phyloP scores from a whole-genome alignment of 2,113 vertebrate genomes.

The Brachirus orientalis region DNA sequence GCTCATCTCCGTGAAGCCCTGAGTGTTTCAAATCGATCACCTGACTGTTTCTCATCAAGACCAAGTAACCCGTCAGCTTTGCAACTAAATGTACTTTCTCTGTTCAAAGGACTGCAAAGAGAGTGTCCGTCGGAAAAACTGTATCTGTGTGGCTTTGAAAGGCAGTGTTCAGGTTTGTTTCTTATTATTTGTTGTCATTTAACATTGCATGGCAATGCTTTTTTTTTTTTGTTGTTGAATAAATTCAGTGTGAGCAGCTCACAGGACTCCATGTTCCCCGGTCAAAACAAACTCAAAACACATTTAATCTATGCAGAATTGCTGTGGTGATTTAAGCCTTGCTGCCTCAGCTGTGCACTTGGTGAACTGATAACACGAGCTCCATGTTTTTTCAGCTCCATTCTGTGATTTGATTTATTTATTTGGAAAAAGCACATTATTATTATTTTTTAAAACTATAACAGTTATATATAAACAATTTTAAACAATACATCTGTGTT shows the following conservation, averaged over 20 bases:
- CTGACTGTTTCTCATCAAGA: slow-evolving; percentile 41
- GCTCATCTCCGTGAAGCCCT: slow-evolving; percentile 32
- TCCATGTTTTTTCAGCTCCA: too few species aligned
- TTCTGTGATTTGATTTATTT: too few species aligned
- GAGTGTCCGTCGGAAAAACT: not conserved
- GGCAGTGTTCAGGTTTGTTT: slow-evolving; percentile 1
- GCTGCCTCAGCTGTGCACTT: slow-evolving; percentile 26
- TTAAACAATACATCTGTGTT: too few species aligned
- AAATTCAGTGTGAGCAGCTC: not conserved
- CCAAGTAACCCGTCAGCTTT: slow-evolving; percentile 28
- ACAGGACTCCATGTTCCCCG: not conserved
- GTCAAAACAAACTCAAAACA: not conserved
- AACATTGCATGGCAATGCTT: not conserved
- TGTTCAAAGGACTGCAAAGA: not conserved
- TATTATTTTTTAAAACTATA: too few species aligned
- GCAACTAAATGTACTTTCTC: slow-evolving; percentile 7
- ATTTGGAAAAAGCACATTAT: too few species aligned
- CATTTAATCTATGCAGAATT: slow-evolving; percentile 26
- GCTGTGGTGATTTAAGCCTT: slow-evolving; percentile 8
- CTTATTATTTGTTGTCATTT: not conserved
- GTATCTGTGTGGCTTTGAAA: not conserved
- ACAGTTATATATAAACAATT: too few species aligned
- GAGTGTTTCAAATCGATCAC: slow-evolving; percentile 53
- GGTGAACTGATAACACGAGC: slow-evolving; percentile 33
- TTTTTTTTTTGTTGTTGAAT: not conserved